Evolutionary conservation across 2,113 vertebrate genomes (phyloP).

Genomic region (Neomonachus schauinslandi): DNA sequence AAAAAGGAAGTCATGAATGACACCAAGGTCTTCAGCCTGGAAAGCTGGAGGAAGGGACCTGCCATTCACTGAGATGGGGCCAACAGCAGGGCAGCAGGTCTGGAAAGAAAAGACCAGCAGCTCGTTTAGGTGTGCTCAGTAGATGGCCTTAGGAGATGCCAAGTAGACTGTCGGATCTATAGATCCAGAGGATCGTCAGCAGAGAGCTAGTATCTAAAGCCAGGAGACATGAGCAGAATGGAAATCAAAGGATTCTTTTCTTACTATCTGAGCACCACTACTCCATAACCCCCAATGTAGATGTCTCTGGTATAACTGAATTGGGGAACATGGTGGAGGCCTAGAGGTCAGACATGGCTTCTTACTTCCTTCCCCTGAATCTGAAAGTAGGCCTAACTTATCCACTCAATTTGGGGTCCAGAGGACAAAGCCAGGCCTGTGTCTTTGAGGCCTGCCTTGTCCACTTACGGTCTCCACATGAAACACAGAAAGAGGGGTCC

Average conservation of each 20-base stretch:
- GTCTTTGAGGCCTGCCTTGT: background rate
- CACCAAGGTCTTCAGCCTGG: background rate
- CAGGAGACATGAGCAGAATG: background rate
- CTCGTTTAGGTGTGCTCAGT: background rate
- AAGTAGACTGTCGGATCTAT: fast-evolving
- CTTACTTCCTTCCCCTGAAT: background rate
- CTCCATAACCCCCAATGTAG: background rate
- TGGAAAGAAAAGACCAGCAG: background rate
- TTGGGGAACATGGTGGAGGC: background rate
- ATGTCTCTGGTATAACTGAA: background rate
- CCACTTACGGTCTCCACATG: background rate
- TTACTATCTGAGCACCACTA: too few relatives aligned
- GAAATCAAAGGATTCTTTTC: background rate
- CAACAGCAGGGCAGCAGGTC: too few relatives aligned
- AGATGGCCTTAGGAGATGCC: fast-evolving
- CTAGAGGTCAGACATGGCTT: background rate
- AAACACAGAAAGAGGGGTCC: background rate
- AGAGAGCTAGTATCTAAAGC: background rate
- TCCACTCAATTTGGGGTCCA: background rate
- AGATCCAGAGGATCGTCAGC: fast-evolving
- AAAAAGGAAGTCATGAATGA: background rate
- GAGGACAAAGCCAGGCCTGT: background rate
- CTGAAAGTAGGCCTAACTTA: background rate
- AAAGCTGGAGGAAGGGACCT: background rate
- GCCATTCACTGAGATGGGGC: background rate